These are phyloP conservation scores for Pantherophis alleghaniensis DNA, from an alignment of 2,797 vertebrate species.

Conservation along the genomic window DNA sequence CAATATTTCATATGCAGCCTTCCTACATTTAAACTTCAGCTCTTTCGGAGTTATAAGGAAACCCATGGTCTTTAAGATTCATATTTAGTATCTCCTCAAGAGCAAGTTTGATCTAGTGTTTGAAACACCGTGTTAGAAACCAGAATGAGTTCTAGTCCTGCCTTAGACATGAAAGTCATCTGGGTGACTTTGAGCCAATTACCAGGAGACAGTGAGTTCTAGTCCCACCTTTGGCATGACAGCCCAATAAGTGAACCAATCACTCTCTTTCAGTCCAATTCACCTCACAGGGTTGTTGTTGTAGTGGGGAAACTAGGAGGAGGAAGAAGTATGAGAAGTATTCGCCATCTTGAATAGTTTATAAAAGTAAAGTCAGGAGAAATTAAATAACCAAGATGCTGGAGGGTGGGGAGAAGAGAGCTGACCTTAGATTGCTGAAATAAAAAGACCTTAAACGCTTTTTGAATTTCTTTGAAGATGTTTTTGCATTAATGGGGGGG, in stretches of 20 bases:
- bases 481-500: slow-evolving; percentile 3
- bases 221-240: no score
- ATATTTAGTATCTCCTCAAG: not conserved
- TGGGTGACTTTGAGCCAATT: no score
- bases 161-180: no score
- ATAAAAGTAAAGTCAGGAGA: not conserved
- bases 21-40: not conserved
- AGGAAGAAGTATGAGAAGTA: not conserved
- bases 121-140: no score
- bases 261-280: no score
- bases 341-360: not conserved
- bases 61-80: not conserved
- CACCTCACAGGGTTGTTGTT: not conserved
- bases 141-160: no score
- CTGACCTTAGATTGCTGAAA: not conserved
- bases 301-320: not conserved
- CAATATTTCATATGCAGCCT: not conserved
- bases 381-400: not conserved
- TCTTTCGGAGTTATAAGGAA: not conserved
- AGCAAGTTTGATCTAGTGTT: no score
- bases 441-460: not conserved
- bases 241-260: no score
- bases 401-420: not conserved
- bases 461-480: slow-evolving; percentile 3
- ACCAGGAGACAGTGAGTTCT: no score